Conservation (phyloP, 2,888 invertebrate species). For the Uloborus plumipes region DNA sequence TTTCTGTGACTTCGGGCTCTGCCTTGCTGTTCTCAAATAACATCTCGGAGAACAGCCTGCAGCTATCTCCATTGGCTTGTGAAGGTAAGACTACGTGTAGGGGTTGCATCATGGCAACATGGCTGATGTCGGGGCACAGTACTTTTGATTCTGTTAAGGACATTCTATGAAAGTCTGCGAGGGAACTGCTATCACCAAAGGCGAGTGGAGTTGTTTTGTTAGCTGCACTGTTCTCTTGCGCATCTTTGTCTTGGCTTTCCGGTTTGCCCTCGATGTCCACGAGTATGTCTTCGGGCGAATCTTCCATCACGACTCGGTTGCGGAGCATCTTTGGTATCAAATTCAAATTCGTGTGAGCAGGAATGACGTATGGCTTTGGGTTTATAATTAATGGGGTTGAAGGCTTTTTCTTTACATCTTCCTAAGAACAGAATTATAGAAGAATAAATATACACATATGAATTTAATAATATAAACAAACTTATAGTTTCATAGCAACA, state of each 20-base stretch:
- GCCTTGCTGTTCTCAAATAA: neutral
- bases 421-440: conserved; percentile 12
- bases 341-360: conserved; percentile 49
- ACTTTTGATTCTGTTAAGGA: conserved; percentile 1
- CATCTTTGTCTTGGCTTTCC: neutral
- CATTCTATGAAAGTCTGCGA: neutral
- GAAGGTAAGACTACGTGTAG: conserved; percentile 38
- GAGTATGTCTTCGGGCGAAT: conserved; percentile 45
- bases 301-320: conserved; percentile 32
- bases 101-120: conserved; percentile 17
- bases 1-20: neutral
- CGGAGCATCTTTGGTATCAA: conserved; percentile 56
- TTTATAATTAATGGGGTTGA: conserved; percentile 77
- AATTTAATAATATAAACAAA: neutral
- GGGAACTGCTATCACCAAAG: neutral
- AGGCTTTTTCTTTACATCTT: conserved; percentile 72
- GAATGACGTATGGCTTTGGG: conserved; percentile 50
- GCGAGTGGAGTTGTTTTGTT: too few relatives aligned
- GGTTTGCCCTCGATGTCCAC: conserved; percentile 36
- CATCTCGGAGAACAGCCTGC: neutral
- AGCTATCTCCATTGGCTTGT: neutral
- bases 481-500: too few relatives aligned
- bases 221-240: neutral
- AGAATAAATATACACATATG: neutral
- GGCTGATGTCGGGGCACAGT: neutral